Conservation (phyloP, 2,797 vertebrate genomes). For the Clamator glandarius region DNA sequence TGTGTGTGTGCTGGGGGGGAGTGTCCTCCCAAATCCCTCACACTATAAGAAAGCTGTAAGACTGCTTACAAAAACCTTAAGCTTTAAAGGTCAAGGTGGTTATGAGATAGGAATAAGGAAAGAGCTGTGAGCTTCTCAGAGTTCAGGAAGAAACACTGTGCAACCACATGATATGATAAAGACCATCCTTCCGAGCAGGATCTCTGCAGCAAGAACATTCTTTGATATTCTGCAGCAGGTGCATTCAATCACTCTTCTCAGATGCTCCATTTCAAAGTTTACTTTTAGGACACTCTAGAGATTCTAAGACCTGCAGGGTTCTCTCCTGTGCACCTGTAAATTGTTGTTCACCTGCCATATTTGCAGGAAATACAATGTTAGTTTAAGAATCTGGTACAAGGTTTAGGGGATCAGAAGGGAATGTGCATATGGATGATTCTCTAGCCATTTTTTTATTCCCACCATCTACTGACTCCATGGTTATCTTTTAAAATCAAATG, state of each 20-base stretch:
- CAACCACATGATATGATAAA: background rate
- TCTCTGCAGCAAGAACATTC: background rate
- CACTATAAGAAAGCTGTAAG: background rate
- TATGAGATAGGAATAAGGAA: background rate
- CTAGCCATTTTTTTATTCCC: background rate
- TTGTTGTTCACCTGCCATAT: background rate
- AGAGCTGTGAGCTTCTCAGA: background rate
- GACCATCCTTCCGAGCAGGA: background rate
- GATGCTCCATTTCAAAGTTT: background rate
- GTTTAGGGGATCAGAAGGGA: background rate
- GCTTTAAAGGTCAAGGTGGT: background rate
- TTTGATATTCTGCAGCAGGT: background rate
- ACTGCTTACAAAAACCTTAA: background rate
- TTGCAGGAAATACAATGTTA: fast-evolving
- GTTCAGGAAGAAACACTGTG: background rate
- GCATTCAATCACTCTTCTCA: background rate
- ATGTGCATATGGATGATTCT: background rate
- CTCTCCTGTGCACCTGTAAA: background rate
- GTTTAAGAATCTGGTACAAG: background rate
- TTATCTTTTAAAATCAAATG: background rate
- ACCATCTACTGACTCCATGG: background rate
- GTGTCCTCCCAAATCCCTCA: background rate
- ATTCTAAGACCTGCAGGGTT: background rate
- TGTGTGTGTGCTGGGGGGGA: background rate
- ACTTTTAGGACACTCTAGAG: background rate